Evolutionary conservation across 1,140 invertebrate genomes (phyloP).

Genomic region (Drosophila sproati): DNA sequence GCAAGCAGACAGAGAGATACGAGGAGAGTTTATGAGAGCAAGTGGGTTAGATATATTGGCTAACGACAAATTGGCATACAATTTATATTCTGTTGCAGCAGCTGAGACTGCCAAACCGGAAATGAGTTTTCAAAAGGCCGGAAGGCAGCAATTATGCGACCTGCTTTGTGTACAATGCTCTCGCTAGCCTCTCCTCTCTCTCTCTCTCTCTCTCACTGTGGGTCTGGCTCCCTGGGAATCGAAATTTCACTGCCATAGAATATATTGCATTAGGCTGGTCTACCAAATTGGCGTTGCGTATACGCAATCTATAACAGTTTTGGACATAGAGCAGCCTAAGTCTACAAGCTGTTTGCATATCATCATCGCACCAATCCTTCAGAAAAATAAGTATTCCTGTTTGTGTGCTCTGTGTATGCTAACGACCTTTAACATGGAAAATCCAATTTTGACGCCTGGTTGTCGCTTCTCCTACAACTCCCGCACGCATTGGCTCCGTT

Average conservation of each 20-base stretch:
- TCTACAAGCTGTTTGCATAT: slow-evolving; percentile 32
- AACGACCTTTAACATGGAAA: slow-evolving; percentile 63
- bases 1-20: neutral
- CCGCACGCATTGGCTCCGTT: neutral
- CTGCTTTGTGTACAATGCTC: slow-evolving; percentile 45
- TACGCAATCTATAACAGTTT: slow-evolving; percentile 1
- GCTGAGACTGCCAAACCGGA: slow-evolving; percentile 51
- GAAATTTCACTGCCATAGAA: slow-evolving; percentile 8
- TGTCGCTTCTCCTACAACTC: neutral
- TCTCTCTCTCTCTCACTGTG: slow-evolving; percentile 20
- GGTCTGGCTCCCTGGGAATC: slow-evolving; percentile 58
- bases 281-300: slow-evolving; percentile 5
- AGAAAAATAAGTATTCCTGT: slow-evolving; percentile 6
- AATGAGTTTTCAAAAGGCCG: slow-evolving; percentile 75
- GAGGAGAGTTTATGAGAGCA: neutral
- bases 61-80: slow-evolving; percentile 64
- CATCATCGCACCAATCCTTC: slow-evolving; percentile 11
- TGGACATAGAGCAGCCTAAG: neutral
- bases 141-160: slow-evolving; percentile 73
- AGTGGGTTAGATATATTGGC: slow-evolving; percentile 44
- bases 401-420: slow-evolving; percentile 61
- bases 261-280: neutral
- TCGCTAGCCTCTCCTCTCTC: neutral
- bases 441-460: slow-evolving; percentile 65
- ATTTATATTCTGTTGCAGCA: slow-evolving; percentile 39